Base-by-base conservation (phyloP, 2,113 vertebrate genomes). In the Nothoprocta pentlandii region DNA sequence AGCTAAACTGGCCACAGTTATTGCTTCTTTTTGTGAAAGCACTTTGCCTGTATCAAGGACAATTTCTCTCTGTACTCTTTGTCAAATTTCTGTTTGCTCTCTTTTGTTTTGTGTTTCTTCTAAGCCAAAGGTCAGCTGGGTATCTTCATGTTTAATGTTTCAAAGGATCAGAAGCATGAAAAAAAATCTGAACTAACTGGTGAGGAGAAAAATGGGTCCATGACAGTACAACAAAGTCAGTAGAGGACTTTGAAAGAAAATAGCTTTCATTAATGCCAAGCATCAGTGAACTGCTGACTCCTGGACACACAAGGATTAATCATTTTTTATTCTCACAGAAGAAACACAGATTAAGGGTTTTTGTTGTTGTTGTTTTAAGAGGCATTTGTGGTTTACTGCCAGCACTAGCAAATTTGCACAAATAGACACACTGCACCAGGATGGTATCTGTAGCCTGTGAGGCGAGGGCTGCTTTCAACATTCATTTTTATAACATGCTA, bases 261-360 rank as follows among this genome's bases (percentile, higher is more conserved):
- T 19, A 84, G 51, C 34, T 61, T 75, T 28, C 11, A 30, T 56
- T 84, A 86, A 71, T 34, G 25, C n/a, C 86, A 86, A 79, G 19
- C 34, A 41, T 78, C 34, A 25, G 47, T 39, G 74, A 75, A 56
- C 39, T 92, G 25, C 39, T 92, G 83, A 61, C 32, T 84, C 25
- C 26, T 68, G 21, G 59, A 25, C 32, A 90, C 30, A 26, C 46
- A 88, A 85, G 42, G 64, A 81, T 90, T 89, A 84, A 69, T 68
- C 47, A 85, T 12, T 14, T 91, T 95, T 95, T 84, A 78, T 87
- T 93, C 26, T 91, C 66, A 73, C 4, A 81, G 41, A 16, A 71
- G 36, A 70, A 83, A 39, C 13, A 64, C 51, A 0, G 1, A 22
- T 80, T 68, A 86, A 61, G 21, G 5, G n/a, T 22, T 15, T 8